Base-by-base conservation (phyloP, 2,888 invertebrate species). In the Amblyteles armatorius region DNA sequence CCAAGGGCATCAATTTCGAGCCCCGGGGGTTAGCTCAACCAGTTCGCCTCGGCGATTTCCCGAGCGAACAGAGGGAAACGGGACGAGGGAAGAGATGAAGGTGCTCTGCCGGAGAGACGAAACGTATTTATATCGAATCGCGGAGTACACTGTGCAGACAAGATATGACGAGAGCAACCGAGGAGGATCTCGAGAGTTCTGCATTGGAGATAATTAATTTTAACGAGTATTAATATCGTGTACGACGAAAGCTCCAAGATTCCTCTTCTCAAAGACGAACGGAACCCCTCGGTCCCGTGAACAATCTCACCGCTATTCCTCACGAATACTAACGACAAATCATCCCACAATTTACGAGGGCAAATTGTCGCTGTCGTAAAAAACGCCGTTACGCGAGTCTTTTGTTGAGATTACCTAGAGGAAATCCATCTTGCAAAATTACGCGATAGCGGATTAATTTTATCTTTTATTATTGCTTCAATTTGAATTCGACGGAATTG, bases 151-250 rank as follows among this genome's bases (percentile, higher is more conserved):
- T 77, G 50, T 26, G n/a, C 60, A 33, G 4, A 26, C 29, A 29
- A 63, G 22, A 33, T 33, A 67, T 67, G 77, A 52, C 26, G 77
- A 77, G 67, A 67, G 52, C 52, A 52, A 33, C 36, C 65, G 36
- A 26, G 55, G 50, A 40, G 77, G 67, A 55, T 33, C 50, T 16
- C 40, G 63, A 33, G 74, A 36, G 44, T 36, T 65, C 50, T 79
- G 74, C 71, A 71, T 50, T 44, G 55, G 40, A 60, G 79, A 82
- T 82, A 79, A 85, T 85, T 79, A 85, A 82, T 85, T 85, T 85
- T 76, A 79, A 79, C 79, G 79, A 82, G 72, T 76, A 82, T 85
- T 82, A 82, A 85, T 85, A 77, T 79, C 69, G 57, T 77, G 79
- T 68, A 79, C 79, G 72, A 69, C 6, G 19, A 67, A 72, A 79